These are phyloP conservation scores for Tolypeutes matacus DNA, from an alignment of 2,797 vertebrate genomes.

Conservation along the genomic window DNA sequence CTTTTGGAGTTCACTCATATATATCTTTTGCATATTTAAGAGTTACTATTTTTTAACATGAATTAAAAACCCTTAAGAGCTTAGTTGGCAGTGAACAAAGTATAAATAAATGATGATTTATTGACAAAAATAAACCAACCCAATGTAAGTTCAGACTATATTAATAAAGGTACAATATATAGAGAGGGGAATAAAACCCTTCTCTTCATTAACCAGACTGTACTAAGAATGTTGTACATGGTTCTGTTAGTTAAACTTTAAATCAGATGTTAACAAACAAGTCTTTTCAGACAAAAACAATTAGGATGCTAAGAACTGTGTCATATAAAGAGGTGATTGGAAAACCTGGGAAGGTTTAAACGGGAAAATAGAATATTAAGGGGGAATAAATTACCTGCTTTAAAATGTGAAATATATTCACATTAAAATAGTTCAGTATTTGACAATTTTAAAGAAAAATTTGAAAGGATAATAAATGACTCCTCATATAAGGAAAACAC, in stretches of 20 bases:
- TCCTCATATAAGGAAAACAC: not conserved
- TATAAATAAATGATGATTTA: constrained; percentile 40
- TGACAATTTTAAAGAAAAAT: not conserved
- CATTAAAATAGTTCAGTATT: not conserved
- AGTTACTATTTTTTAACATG: not conserved
- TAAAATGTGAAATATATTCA: not conserved
- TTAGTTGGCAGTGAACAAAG: not conserved
- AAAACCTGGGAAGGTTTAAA: not conserved
- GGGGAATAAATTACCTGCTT: not conserved
- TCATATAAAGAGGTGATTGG: not conserved
- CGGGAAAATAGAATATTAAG: not conserved
- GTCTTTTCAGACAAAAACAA: not conserved
- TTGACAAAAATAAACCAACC: constrained; percentile 35
- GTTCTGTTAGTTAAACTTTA: not conserved
- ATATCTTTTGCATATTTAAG: no score
- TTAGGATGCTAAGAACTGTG: not conserved
- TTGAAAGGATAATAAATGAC: not conserved
- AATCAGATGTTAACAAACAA: not conserved
- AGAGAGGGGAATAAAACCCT: not conserved
- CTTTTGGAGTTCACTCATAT: no score
- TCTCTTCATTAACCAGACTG: not conserved
- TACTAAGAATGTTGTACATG: not conserved
- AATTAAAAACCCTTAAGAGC: not conserved
- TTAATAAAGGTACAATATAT: not conserved
- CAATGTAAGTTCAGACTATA: not conserved